Evolutionary conservation across 2,888 invertebrate species (phyloP).

Genomic region (Apamea anceps): DNA sequence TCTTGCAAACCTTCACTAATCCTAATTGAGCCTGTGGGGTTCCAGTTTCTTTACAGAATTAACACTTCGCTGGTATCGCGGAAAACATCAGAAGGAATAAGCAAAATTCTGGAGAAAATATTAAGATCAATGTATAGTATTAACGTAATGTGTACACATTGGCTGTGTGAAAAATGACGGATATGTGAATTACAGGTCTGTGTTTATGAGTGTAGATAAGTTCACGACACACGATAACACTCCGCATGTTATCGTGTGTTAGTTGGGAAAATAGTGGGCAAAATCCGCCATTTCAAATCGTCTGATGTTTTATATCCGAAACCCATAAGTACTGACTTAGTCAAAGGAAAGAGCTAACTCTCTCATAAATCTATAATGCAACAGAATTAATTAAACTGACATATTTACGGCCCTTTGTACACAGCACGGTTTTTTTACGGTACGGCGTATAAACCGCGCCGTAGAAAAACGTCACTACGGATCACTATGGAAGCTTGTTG

Average conservation of each 20-base stretch:
- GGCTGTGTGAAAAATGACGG: not conserved
- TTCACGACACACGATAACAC: not conserved
- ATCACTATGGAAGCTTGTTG: too few species aligned
- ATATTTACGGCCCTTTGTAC: not conserved
- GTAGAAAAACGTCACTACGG: not conserved
- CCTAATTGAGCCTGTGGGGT: slow-evolving; percentile 55
- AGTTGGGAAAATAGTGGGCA: not conserved
- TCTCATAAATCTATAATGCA: not conserved
- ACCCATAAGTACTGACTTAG: not conserved
- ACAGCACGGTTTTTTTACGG: not conserved
- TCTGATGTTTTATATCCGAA: not conserved
- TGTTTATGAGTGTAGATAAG: not conserved
- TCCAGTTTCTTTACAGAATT: slow-evolving; percentile 53
- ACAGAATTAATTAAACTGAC: not conserved
- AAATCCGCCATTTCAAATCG: not conserved
- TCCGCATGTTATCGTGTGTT: not conserved
- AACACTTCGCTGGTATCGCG: slow-evolving; percentile 41
- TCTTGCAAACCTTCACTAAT: slow-evolving; percentile 55
- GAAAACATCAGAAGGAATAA: slow-evolving; percentile 15
- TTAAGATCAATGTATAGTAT: not conserved
- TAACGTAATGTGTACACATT: not conserved
- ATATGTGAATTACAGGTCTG: not conserved
- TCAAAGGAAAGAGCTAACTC: not conserved
- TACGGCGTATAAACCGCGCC: not conserved
- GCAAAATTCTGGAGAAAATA: slow-evolving; percentile 17